Evolutionary conservation across 2,888 invertebrate species (phyloP), one percentile per base, ranked within the genome.

Genomic region (Parnassius smintheus): DNA sequence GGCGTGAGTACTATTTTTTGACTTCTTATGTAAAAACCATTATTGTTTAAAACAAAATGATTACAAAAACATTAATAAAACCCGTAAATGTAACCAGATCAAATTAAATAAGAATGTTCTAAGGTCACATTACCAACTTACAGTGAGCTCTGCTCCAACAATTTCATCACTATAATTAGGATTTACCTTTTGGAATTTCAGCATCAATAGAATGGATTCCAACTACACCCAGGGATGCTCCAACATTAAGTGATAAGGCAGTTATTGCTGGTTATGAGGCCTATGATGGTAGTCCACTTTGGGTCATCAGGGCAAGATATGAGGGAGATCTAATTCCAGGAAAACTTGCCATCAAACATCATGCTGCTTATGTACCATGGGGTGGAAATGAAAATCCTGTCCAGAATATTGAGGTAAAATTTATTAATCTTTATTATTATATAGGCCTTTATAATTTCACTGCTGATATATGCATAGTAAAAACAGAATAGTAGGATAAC

Each of bases 181-280:
- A 1, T 13, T 13, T 49, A 13, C 13, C 13, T 11, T 2, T 11
- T 49, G 13, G 1, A 57, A 42, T 77, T 77, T 13, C 80, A 89
- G 90, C 79, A 46, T 44, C 70, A 1, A 70, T 90, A 2, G 88
- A 90, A 71, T 90, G 90, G 90, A 68, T 90, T 9, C 81, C 83
- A 0, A 75, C 82, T 0, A 81, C 80, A 1, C 70, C 79, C 0
- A 68, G 66, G 9, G 72, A 77, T 10, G 91, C 88, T 0, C 67
- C 69, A 0, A 59, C 70, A 1, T 74, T 88, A 0, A 70, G 72
- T 2, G 77, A 88, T 67, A 73, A 82, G 13, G 91, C 90, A 0
- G 81, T 92, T 0, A 85, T 91, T 0, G 92, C 76, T 2, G 92
- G 92, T 0, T 89, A 85, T 53, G 92, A 92, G 68, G 89, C 84